Base-by-base conservation (phyloP, 2,888 invertebrate species). In the Myopa testacea region DNA sequence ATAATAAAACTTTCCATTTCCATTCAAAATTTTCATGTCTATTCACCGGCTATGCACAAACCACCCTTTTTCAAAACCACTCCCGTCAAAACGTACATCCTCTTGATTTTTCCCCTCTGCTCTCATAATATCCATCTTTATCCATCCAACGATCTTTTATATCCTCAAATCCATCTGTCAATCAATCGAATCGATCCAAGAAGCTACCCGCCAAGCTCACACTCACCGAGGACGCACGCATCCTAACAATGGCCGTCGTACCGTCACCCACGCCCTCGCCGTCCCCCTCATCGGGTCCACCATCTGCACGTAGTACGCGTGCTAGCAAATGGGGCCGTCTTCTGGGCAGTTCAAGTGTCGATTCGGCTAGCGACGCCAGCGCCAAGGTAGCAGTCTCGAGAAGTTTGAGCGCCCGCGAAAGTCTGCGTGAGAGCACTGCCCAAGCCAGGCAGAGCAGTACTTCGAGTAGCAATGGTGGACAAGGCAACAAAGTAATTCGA, bases 241-340 rank as follows among this genome's bases (percentile, higher is more conserved):
- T 87, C 81, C 82, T 87, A 83, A 88, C 87, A 81, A 87, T 87
- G 84, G 86, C 88, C 83, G 86, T 87, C 81, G 85, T 86, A 85
- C 87, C 89, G 82, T 87, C 88, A 84, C 88, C 88, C 84, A 87
- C 88, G 82, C 89, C 89, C 84, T 89, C 88, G 84, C 89, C 88
- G 82, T 89, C 88, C 84, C 89, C 88, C 82, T 89, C 90, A 83
- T 89, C 88, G 81, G 89, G 90, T 85, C 91, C 91, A 83, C 90
- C 90, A 82, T 91, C 91, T 84, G 91, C 90, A 78, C 90, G 91
- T 84, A 88, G 91, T 82, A 92, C 88, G 83, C 86, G 90, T 89
- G 88, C 89, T 84, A 92, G 94, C 89, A 95, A 95, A 91, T 95
- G 95, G 95, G 95, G 95, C 77, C 92, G 95, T 80, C 91, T 95